Conservation (phyloP, 2,113 vertebrate species). For the Pedetes capensis region DNA sequence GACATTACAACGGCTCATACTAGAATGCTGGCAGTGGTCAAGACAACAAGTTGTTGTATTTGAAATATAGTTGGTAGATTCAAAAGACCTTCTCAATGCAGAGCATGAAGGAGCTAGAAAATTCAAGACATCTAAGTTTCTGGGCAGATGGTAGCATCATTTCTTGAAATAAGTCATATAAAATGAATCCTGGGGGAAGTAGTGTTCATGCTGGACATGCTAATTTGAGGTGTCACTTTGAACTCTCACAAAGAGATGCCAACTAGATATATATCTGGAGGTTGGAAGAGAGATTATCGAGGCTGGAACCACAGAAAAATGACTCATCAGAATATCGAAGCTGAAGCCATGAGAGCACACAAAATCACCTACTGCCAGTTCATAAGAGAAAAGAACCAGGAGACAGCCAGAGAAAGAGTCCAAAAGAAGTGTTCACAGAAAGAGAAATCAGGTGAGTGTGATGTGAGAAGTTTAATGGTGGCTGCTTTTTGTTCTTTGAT, state of each 20-base stretch:
- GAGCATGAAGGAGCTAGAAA: not conserved
- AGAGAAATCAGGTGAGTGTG: not conserved
- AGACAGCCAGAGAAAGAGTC: not conserved
- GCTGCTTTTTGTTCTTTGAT: no score
- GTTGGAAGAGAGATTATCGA: not conserved
- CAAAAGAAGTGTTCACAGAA: not conserved
- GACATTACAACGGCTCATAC: not conserved
- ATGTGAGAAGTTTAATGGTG: not conserved
- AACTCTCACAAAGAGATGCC: not conserved
- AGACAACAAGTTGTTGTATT: not conserved
- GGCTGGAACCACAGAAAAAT: not conserved
- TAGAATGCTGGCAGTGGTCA: not conserved
- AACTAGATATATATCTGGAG: not conserved
- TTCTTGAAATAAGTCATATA: not conserved
- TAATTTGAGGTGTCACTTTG: not conserved
- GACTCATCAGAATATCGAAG: not conserved
- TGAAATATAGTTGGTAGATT: not conserved
- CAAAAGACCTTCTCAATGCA: not conserved
- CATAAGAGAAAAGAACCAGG: not conserved
- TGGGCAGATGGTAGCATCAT: not conserved
- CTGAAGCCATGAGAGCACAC: not conserved
- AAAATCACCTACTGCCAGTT: not conserved
- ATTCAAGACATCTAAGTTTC: not conserved
- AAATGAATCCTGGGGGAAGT: not conserved
- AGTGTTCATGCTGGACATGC: not conserved